Base-by-base conservation (phyloP, 64 coral and sea anemone species). In the Hydrozoanthus tunicans region DNA sequence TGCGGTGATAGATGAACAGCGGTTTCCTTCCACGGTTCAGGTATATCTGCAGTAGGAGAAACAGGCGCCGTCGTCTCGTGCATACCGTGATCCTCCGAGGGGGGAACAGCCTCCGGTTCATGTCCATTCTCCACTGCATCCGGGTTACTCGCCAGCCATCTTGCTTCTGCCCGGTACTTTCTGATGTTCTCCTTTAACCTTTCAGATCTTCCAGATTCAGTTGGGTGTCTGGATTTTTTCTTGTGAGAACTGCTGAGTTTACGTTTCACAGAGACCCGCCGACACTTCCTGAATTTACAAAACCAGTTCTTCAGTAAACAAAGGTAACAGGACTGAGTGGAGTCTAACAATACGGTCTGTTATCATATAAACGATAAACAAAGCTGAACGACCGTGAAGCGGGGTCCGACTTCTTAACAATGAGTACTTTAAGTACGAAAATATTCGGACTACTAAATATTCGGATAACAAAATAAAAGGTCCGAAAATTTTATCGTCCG, bases 171-270 rank as follows among this genome's bases (percentile, higher is more conserved):
- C 23, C 95, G 92, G 76, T 77, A 96, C 59, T 92, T 96, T 74
- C 88, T 12, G 56, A 96, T 96, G 67, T 96, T 96, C 90, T 96
- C 95, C 54, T 91, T 89, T 1, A 96, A 90, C 65, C 92, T 93
- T 53, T 96, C 95, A n/a, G 95, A 94, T 14, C 68, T 62, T 72
- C 53, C 93, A 7, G 72, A 51, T 6, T 90, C 91, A 5, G 76
- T 43, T 13, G 61, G 63, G 73, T 91, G 91, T 55, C 81, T 95
- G 7, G 83, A 91, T 56, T 77, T 79, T 32, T 79, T 81, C 43
- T 89, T 90, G 7, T 63, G 56, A 59, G 53, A 65, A 56, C 91
- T 91, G 24, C 92, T 89, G 3, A 80, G 26, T 78, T 96, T 96
- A n/a, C 95, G 83, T 81, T 94, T 96, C 0, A 93, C 64, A 10